These are phyloP conservation scores for Rana temporaria DNA, from an alignment of 2,113 vertebrate genomes.

Conservation along the genomic window DNA sequence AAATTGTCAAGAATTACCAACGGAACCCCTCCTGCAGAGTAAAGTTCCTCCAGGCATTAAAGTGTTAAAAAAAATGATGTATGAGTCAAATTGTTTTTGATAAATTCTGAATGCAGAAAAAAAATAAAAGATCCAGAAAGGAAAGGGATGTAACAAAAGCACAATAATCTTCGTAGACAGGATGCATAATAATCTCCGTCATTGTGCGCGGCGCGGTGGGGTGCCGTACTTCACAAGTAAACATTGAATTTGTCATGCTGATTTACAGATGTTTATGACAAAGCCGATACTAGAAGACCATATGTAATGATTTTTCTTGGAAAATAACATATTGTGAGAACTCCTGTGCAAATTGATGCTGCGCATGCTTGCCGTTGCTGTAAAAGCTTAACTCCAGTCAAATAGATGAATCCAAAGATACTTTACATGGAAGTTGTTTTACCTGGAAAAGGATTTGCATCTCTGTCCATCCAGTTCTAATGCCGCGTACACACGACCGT, in stretches of 20 bases:
- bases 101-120: background rate
- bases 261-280: constrained; percentile 26
- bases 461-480: background rate
- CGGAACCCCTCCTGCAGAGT: no score
- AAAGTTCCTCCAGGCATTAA: no score
- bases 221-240: background rate
- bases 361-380: no score
- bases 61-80: no score
- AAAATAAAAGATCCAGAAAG: background rate
- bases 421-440: background rate
- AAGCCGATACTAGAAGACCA: background rate
- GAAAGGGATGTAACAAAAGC: constrained; percentile 24
- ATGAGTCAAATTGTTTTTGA: background rate
- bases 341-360: no score
- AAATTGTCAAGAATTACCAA: no score
- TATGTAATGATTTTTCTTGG: background rate
- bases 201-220: background rate
- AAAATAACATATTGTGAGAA: background rate
- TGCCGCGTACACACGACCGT: no score
- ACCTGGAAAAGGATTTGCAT: background rate
- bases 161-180: constrained; percentile 17
- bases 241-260: constrained; percentile 27
- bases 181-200: constrained; percentile 6
- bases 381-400: background rate
- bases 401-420: background rate